Conservation (phyloP, 2,888 invertebrate species). For the Hirtodrosophila histrioides region DNA sequence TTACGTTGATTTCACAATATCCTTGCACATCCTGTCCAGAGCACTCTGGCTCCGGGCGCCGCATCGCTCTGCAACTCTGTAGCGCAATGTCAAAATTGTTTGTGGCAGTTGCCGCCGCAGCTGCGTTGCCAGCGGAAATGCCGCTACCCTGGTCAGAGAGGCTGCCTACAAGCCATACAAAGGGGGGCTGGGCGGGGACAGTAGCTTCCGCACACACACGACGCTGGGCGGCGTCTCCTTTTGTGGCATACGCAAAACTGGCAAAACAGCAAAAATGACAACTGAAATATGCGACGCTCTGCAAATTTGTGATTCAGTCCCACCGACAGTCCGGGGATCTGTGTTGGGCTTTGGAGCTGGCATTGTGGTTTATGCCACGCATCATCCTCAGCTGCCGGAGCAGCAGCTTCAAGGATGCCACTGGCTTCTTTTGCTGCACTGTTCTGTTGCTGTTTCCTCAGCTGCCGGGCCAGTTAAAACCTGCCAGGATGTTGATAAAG, state of each 20-base stretch:
- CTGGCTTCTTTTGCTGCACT: conserved; percentile 7
- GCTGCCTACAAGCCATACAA: too few relatives aligned
- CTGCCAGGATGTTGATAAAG: conserved; percentile 25
- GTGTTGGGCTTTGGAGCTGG: conserved; percentile 35
- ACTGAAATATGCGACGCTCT: conserved; percentile 70
- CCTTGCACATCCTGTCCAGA: conserved; percentile 74
- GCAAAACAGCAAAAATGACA: conserved; percentile 75
- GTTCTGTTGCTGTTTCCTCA: conserved; percentile 12
- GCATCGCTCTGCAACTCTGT: conserved; percentile 35
- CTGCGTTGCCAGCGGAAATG: conserved; percentile 75
- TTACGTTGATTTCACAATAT: conserved; percentile 80
- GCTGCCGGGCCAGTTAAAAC: conserved; percentile 9
- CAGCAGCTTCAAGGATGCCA: conserved; percentile 23
- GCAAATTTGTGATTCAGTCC: conserved; percentile 54
- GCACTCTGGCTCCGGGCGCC: conserved; percentile 48
- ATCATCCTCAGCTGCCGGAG: conserved; percentile 37
- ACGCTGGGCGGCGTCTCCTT: conserved; percentile 33
- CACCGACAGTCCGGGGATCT: conserved; percentile 18
- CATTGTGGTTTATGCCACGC: conserved; percentile 61
- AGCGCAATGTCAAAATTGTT: conserved; percentile 74
- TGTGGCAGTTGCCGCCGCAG: conserved; percentile 74
- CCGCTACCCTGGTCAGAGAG: conserved; percentile 29
- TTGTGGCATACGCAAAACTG: conserved; percentile 66
- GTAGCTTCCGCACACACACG: conserved; percentile 17
- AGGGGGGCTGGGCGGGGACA: not conserved